A percentile compares a stretch with the other conserved stretches of the same genome.
Conservation (phyloP, 2,113 vertebrate genomes). For the Callocephalon fimbriatum region DNA sequence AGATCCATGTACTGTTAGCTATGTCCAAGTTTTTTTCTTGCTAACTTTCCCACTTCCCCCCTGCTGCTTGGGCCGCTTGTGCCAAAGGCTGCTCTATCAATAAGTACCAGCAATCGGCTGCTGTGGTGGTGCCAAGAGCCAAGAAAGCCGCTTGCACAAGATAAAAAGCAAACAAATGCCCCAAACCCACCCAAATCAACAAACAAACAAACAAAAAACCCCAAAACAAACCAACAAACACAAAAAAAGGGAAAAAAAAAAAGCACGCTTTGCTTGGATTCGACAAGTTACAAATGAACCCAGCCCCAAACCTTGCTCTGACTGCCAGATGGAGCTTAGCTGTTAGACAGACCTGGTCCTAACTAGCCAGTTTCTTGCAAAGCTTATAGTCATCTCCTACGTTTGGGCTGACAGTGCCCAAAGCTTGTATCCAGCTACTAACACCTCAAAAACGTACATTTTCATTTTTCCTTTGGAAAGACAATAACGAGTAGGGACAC, state of each 20-base stretch:
- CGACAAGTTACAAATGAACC: fast-evolving
- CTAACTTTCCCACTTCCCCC: not conserved
- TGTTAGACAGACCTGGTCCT: not conserved
- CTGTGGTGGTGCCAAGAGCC: fast-evolving
- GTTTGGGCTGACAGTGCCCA: not conserved
- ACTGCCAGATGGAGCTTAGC: not conserved
- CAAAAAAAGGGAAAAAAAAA: not conserved
- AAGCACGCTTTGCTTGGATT: not conserved
- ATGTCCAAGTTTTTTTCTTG: not conserved
- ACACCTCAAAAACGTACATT: not conserved
- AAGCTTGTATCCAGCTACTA: not conserved
- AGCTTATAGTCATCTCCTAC: not conserved
- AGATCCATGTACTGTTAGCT: not conserved
- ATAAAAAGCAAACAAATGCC: not conserved
- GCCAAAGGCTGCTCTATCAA: not conserved
- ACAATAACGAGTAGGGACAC: slow-evolving; percentile 57
- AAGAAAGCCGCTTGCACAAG: not conserved
- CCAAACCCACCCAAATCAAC: not conserved
- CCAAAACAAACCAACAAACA: no score
- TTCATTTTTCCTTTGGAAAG: slow-evolving; percentile 70
- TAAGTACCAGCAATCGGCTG: not conserved
- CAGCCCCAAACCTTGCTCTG: not conserved
- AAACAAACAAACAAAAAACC: not conserved
- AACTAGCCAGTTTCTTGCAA: not conserved
- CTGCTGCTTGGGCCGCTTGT: not conserved